These are phyloP conservation scores for Channa striata DNA, from an alignment of 2,797 vertebrate species.

Conservation along the genomic window DNA sequence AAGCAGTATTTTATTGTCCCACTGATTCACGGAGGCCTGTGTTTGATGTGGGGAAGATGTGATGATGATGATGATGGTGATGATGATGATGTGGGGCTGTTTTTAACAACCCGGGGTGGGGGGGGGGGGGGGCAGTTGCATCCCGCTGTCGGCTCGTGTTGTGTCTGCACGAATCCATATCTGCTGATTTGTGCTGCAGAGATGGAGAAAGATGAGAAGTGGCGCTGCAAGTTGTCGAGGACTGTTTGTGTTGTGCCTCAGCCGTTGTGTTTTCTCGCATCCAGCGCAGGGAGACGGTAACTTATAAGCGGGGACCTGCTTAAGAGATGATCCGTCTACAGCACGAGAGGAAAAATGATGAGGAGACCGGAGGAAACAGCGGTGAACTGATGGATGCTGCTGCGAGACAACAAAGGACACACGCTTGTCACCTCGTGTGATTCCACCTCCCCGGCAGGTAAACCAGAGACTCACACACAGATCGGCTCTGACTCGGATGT, in stretches of 20 bases:
- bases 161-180: constrained; percentile 70
- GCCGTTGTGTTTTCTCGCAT: background rate
- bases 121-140: constrained; percentile 22
- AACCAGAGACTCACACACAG: constrained; percentile 34
- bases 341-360: background rate
- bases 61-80: background rate
- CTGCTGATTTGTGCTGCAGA: constrained; percentile 61
- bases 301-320: constrained; percentile 31
- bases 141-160: constrained; percentile 11
- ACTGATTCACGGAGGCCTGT: constrained; percentile 7
- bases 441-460: constrained; percentile 10
- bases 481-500: constrained; percentile 38
- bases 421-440: constrained; percentile 33
- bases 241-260: constrained; percentile 10
- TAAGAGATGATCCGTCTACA: constrained; percentile 1
- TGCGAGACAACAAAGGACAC: constrained; percentile 67
- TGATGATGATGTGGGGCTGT: constrained; percentile 18
- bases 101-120: constrained; percentile 36
- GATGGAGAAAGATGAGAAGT: constrained; percentile 38
- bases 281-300: constrained; percentile 23
- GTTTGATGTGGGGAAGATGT: constrained; percentile 13
- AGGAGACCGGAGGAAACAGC: constrained; percentile 6
- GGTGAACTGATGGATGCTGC: constrained; percentile 42
- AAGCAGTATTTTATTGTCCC: constrained; percentile 35
- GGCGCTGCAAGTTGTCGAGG: constrained; percentile 42